Percentiles rank a stretch among this genome's conserved stretches.
Evolutionary conservation across 2,888 invertebrate genomes (phyloP).

Genomic region (Rhingia campestris): DNA sequence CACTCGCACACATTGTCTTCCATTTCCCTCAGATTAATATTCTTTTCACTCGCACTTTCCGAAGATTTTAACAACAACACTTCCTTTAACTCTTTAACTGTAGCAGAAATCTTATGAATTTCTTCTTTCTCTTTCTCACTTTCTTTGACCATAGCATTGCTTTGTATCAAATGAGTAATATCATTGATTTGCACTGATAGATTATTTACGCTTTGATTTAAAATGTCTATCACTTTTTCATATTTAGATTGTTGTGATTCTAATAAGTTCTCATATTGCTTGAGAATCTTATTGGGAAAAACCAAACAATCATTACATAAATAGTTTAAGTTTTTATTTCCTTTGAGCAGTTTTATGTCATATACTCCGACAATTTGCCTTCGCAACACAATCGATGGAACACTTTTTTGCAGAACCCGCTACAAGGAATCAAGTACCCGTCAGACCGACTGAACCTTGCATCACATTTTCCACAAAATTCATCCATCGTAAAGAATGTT

Average conservation of each 20-base stretch:
- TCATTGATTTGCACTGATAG: no score
- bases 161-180: no score
- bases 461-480: constrained; percentile 21
- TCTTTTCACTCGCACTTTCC: no score
- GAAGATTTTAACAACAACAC: no score
- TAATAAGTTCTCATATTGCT: background rate
- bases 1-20: no score
- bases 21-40: no score
- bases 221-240: background rate
- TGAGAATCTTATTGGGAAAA: background rate
- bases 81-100: no score
- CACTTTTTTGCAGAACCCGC: constrained; percentile 9
- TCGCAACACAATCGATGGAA: constrained; percentile 19
- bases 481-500: constrained; percentile 15
- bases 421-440: background rate
- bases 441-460: background rate
- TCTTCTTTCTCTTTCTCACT: no score
- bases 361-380: constrained; percentile 14
- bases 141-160: no score
- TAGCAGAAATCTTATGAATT: no score
- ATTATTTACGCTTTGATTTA: background rate
- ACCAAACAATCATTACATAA: background rate
- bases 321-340: constrained; percentile 11
- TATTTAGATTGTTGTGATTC: background rate
- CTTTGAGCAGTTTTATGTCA: background rate